Evolutionary conservation across 2,888 invertebrate species (phyloP).

Genomic region (Papilio protenor): DNA sequence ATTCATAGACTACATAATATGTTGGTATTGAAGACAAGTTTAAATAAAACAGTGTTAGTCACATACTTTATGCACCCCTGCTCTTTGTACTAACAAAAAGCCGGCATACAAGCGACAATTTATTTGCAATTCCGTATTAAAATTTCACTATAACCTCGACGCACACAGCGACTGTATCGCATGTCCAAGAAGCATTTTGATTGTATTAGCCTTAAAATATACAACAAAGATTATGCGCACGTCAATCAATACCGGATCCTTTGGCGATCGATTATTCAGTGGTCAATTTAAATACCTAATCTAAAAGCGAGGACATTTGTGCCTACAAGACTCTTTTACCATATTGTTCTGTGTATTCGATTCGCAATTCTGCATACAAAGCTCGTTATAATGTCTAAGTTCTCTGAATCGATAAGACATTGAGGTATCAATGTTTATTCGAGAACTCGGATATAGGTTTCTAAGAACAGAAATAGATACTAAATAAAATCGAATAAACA

Average conservation of each 20-base stretch:
- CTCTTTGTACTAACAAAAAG: constrained; percentile 8
- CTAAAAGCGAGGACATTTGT: neutral
- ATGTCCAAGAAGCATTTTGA: constrained; percentile 9
- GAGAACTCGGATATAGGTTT: neutral
- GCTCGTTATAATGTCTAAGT: constrained; percentile 1
- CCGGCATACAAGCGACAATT: constrained; percentile 7
- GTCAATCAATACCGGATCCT: neutral
- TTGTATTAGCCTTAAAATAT: neutral
- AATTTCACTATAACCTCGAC: constrained; percentile 17
- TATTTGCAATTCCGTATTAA: constrained; percentile 5
- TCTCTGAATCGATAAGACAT: neutral
- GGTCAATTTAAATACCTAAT: constrained; percentile 9
- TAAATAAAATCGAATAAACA: neutral
- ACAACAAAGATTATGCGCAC: constrained; percentile 3
- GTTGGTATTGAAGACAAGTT: neutral
- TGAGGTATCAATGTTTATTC: neutral
- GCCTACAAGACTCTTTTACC: neutral
- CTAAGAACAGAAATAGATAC: neutral
- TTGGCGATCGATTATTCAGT: constrained; percentile 19
- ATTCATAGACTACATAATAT: too few species aligned
- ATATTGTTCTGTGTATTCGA: neutral
- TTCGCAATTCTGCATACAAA: neutral
- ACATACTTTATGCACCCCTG: constrained; percentile 3
- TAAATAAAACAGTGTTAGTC: constrained; percentile 1
- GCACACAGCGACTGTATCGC: neutral